phyloP scores from a whole-genome alignment of 2,888 invertebrate species.

The Anodontia alba region DNA sequence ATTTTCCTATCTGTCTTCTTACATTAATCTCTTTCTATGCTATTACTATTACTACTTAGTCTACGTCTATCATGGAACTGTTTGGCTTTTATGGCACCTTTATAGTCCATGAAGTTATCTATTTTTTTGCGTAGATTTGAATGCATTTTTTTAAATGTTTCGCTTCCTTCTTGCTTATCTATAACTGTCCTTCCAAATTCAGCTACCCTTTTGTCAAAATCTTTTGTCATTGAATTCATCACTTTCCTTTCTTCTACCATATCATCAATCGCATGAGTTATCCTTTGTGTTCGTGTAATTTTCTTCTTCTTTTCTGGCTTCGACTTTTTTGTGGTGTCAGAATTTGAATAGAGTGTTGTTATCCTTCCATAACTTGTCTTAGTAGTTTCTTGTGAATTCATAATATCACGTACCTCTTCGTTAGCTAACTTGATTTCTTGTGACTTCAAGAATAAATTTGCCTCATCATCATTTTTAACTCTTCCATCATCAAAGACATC shows the following conservation, averaged over 20 bases:
- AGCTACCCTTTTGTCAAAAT: slow-evolving; percentile 65
- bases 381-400: slow-evolving; percentile 28
- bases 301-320: slow-evolving; percentile 42
- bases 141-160: slow-evolving; percentile 66
- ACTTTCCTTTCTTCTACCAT: slow-evolving; percentile 70
- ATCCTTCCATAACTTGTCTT: slow-evolving; percentile 59
- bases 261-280: slow-evolving; percentile 69
- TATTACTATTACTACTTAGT: slow-evolving; percentile 30
- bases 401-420: not conserved
- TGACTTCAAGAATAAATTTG: not conserved
- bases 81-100: slow-evolving; percentile 55
- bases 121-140: slow-evolving; percentile 65
- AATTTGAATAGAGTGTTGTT: slow-evolving; percentile 47
- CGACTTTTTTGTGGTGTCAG: slow-evolving; percentile 34
- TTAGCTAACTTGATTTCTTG: not conserved
- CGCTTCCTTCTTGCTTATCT: slow-evolving; percentile 62
- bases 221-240: slow-evolving; percentile 66
- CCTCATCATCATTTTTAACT: not conserved
- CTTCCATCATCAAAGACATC: not conserved
- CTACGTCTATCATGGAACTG: slow-evolving; percentile 39
- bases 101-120: slow-evolving; percentile 54
- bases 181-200: slow-evolving; percentile 61
- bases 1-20: too few species aligned
- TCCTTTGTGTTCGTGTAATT: slow-evolving; percentile 46
- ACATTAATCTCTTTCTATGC: not conserved